Percentiles rank a stretch among this genome's conserved stretches.
These are phyloP conservation scores for Quadroppia sp. DNA, from an alignment of 2,888 invertebrate genomes.

Conservation along the genomic window DNA sequence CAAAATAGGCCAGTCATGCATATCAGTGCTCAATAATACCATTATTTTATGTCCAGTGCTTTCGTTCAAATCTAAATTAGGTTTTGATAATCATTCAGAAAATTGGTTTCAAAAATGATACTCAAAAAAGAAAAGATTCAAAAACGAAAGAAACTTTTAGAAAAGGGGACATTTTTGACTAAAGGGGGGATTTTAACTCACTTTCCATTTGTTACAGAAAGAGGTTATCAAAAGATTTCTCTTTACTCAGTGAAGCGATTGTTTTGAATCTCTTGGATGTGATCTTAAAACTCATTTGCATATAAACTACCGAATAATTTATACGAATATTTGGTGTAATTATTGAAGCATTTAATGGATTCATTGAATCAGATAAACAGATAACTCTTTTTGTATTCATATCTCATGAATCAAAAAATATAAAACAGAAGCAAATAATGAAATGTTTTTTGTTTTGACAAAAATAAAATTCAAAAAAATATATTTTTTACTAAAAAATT, in stretches of 20 bases:
- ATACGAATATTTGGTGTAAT: neutral
- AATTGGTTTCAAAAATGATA: no score
- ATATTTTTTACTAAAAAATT: no score
- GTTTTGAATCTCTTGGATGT: neutral
- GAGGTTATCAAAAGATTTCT: neutral
- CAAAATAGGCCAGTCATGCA: slow-evolving; percentile 23
- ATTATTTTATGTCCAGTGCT: neutral
- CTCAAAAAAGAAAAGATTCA: neutral
- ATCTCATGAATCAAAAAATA: neutral
- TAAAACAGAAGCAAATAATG: neutral
- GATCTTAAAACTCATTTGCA: neutral
- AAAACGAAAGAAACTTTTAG: no score
- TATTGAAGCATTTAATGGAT: neutral
- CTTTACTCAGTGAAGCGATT: neutral
- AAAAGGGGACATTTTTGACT: no score
- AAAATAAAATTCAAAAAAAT: no score
- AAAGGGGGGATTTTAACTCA: no score
- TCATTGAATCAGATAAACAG: neutral
- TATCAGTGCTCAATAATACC: neutral
- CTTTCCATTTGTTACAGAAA: neutral
- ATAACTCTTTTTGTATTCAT: neutral
- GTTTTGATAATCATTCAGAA: neutral
- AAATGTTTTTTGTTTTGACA: no score
- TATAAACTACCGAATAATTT: neutral
- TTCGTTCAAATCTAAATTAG: neutral